Conservation (phyloP, 2,797 vertebrate species). For the Tragelaphus eurycerus region DNA sequence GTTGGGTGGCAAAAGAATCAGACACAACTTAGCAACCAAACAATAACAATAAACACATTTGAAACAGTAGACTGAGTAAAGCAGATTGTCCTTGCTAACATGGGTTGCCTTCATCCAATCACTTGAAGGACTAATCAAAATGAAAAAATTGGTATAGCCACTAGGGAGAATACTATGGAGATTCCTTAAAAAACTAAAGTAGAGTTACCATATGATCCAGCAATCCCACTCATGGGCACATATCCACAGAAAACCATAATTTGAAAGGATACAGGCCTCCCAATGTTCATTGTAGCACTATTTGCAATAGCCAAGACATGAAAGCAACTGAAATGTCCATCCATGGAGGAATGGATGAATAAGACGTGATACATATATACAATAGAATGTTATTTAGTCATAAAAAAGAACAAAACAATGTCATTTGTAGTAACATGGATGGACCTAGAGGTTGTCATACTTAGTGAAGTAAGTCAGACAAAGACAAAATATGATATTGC, state of each 20-base stretch:
- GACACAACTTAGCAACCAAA: neutral
- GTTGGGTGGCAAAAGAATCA: fast-evolving
- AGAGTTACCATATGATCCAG: neutral
- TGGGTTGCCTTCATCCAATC: neutral
- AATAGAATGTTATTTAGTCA: neutral
- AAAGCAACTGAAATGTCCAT: neutral
- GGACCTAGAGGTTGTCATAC: neutral
- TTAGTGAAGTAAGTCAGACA: neutral
- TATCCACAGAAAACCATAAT: neutral
- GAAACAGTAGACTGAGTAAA: neutral
- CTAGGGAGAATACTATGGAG: neutral
- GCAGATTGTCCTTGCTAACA: neutral
- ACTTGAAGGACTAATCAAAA: neutral
- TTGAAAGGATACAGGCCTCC: neutral
- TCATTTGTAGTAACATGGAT: neutral
- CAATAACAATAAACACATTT: neutral
- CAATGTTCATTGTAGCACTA: neutral
- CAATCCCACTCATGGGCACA: neutral
- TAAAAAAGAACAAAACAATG: neutral
- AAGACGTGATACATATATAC: neutral
- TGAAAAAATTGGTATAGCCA: neutral
- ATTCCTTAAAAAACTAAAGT: neutral
- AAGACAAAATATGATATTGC: neutral
- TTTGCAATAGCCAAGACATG: neutral
- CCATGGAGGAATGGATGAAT: neutral